Conservation (phyloP, 23 tunicate genomes). For the Clavelina lepadiformis region DNA sequence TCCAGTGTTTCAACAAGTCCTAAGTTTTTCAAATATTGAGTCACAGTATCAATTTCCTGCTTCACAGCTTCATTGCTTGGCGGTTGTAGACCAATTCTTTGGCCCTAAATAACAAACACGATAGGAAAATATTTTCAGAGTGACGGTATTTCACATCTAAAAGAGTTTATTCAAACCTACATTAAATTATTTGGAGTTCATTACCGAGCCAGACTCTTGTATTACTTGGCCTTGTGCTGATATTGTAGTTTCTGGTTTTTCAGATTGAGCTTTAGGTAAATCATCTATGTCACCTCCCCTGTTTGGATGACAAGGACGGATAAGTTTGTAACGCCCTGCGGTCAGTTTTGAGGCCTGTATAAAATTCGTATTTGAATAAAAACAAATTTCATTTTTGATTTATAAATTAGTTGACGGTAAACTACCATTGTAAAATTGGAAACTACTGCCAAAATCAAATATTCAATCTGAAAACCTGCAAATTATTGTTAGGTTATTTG, state of each 20-base stretch:
- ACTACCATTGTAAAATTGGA: background rate
- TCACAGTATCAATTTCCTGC: constrained; percentile 26
- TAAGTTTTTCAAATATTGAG: constrained; percentile 52
- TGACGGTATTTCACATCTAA: too few relatives aligned
- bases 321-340: constrained; percentile 24
- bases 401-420: background rate
- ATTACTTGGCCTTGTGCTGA: background rate
- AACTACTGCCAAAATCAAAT: too few relatives aligned
- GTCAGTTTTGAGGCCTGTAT: constrained; percentile 6
- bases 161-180: background rate
- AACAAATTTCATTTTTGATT: background rate
- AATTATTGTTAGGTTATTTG: too few relatives aligned
- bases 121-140: constrained; percentile 1
- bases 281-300: background rate
- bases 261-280: background rate
- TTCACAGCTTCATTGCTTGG: constrained; percentile 29
- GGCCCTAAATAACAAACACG: background rate
- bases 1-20: constrained; percentile 29
- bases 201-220: background rate
- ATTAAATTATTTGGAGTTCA: background rate
- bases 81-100: constrained; percentile 15
- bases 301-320: constrained; percentile 1
- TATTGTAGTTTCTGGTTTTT: background rate
- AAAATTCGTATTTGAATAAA: background rate
- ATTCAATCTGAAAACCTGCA: too few relatives aligned